These are phyloP conservation scores for Drosophila aff. DNA, from an alignment of 1,140 invertebrate species.

Conservation along the genomic window DNA sequence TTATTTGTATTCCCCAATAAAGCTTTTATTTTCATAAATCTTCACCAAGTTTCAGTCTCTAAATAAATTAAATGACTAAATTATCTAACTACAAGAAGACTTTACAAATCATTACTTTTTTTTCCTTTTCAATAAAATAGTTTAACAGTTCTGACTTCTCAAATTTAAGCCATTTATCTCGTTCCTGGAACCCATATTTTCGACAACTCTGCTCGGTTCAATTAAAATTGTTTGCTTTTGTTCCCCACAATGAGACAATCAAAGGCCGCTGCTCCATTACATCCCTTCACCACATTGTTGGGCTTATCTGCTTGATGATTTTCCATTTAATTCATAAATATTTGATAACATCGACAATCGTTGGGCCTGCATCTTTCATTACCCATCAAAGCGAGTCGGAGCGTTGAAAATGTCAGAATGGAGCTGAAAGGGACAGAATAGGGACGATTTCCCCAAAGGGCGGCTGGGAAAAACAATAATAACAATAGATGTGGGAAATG, in stretches of 20 bases:
- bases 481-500: slow-evolving; percentile 9
- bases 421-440: not conserved
- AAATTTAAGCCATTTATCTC: not conserved
- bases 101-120: not conserved
- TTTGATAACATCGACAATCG: slow-evolving; percentile 65
- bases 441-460: slow-evolving; percentile 41
- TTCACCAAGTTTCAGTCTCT: not conserved
- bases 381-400: slow-evolving; percentile 54
- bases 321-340: slow-evolving; percentile 72
- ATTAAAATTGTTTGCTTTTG: slow-evolving; percentile 31
- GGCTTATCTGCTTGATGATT: slow-evolving; percentile 45
- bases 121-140: not conserved
- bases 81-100: not conserved
- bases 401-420: slow-evolving; percentile 52
- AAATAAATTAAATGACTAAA: not conserved
- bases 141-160: not conserved
- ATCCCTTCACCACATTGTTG: slow-evolving; percentile 21
- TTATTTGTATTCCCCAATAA: not conserved
- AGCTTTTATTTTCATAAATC: not conserved
- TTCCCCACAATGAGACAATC: slow-evolving; percentile 9
- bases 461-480: slow-evolving; percentile 13
- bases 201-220: slow-evolving; percentile 1
- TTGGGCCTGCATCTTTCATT: slow-evolving; percentile 68
- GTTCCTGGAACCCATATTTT: not conserved
- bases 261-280: slow-evolving; percentile 20